Conservation (phyloP, 2,888 invertebrate genomes). For the Ceriagrion tenellum region DNA sequence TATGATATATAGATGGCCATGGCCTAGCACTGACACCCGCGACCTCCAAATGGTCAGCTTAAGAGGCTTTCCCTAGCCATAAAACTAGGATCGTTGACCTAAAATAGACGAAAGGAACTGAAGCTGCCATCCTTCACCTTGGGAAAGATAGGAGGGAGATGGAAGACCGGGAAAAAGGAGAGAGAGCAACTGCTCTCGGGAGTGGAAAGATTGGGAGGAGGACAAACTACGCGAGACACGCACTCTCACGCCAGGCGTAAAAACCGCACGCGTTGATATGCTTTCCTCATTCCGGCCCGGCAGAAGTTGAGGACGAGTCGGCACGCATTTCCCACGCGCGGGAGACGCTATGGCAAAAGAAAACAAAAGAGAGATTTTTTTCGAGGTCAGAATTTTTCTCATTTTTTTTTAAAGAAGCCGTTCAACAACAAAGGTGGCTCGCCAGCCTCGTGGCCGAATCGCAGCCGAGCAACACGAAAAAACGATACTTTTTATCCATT, state of each 20-base stretch:
- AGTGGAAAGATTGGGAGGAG: not conserved
- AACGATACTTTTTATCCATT: not conserved
- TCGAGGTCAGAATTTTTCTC: not conserved
- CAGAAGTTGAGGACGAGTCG: not conserved
- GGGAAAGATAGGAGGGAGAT: not conserved
- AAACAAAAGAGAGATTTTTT: not conserved
- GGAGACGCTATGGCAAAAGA: not conserved
- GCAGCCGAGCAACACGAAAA: not conserved
- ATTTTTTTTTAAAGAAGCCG: not conserved
- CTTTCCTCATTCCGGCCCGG: not conserved
- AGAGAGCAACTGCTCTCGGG: not conserved
- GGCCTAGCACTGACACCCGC: not conserved
- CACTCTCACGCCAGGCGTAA: not conserved
- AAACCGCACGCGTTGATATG: not conserved
- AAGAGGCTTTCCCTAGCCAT: not conserved
- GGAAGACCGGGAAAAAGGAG: not conserved
- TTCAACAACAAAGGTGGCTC: not conserved
- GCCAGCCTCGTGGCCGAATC: not conserved
- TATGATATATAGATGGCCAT: no score
- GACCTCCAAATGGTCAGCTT: not conserved
- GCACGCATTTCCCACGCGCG: not conserved
- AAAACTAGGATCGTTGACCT: not conserved
- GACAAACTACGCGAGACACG: not conserved
- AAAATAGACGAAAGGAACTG: not conserved
- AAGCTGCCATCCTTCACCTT: not conserved